A percentile compares a stretch with the other conserved stretches of the same genome.
Evolutionary conservation across 1,140 invertebrate species (phyloP).

Genomic region (Zaprionus lachaisei): DNA sequence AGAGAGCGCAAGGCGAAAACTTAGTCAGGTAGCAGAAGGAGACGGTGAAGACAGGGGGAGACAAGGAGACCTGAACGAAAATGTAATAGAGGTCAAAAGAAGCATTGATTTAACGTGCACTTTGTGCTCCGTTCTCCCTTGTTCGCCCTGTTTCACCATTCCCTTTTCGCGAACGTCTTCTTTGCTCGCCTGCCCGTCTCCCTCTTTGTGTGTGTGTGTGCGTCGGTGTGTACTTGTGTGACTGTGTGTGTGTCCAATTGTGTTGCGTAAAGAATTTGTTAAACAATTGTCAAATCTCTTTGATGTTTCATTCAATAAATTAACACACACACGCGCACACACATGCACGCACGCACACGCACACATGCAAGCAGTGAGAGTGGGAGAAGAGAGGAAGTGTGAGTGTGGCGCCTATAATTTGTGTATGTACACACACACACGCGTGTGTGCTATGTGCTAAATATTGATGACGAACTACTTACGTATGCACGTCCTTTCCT

Average conservation of each 20-base stretch:
- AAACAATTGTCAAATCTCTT: conserved; percentile 54
- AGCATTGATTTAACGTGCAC: conserved; percentile 80
- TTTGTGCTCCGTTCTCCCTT: conserved; percentile 28
- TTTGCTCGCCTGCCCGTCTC: conserved; percentile 29
- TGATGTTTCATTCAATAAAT: conserved; percentile 63
- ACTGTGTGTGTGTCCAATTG: conserved; percentile 21
- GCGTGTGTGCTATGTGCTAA: conserved; percentile 56
- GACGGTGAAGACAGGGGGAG: conserved; percentile 23
- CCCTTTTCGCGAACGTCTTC: conserved; percentile 33
- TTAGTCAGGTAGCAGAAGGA: conserved; percentile 38
- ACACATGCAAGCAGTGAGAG: conserved; percentile 7
- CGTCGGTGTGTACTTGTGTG: conserved; percentile 36
- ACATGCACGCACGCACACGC: conserved; percentile 6
- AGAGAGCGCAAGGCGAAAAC: conserved; percentile 31
- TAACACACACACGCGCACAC: conserved; percentile 22
- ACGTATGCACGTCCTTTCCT: conserved; percentile 47
- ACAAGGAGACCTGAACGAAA: conserved; percentile 46
- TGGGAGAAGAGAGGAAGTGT: conserved; percentile 1
- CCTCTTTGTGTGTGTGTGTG: conserved; percentile 25
- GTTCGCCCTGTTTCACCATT: not conserved
- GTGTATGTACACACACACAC: conserved; percentile 43
- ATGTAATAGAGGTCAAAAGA: conserved; percentile 83
- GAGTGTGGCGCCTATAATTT: conserved; percentile 46
- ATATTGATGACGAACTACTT: conserved; percentile 75
- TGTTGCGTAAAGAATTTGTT: conserved; percentile 74